Evolutionary conservation across 2,888 invertebrate genomes (phyloP).

Genomic region (Diabrotica balteata): DNA sequence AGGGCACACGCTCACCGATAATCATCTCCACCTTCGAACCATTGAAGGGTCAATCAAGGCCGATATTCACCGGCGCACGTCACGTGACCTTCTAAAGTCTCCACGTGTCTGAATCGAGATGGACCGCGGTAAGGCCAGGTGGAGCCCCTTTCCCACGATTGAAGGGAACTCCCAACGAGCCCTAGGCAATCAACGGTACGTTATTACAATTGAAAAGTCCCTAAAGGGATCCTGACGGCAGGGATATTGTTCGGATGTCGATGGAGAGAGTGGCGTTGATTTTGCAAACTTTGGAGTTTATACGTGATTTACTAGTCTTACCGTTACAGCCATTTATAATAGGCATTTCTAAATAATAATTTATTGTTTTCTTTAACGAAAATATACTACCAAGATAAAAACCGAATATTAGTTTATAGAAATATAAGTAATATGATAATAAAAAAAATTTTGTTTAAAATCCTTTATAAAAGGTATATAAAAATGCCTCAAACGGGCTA

Average conservation of each 20-base stretch:
- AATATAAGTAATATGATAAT: too few relatives aligned
- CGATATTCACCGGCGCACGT: conserved; percentile 54
- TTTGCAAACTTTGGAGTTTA: background rate
- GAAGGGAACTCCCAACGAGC: conserved; percentile 32
- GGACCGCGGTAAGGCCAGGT: conserved; percentile 49
- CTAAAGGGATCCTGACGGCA: conserved; percentile 18
- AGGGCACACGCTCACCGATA: conserved; percentile 50
- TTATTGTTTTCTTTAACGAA: too few relatives aligned
- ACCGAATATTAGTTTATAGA: too few relatives aligned
- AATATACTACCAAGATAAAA: too few relatives aligned
- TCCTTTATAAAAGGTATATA: too few relatives aligned
- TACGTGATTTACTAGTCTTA: background rate
- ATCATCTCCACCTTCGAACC: conserved; percentile 56
- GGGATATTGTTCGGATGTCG: background rate
- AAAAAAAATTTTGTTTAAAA: too few relatives aligned
- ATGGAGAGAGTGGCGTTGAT: background rate
- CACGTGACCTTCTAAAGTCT: conserved; percentile 50
- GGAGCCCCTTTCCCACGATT: conserved; percentile 52
- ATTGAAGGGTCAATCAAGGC: conserved; percentile 57
- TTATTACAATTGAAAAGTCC: conserved; percentile 48
- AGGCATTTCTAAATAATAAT: too few relatives aligned
- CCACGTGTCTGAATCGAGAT: conserved; percentile 46
- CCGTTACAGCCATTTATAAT: too few relatives aligned
- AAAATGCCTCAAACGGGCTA: too few relatives aligned
- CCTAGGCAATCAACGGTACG: conserved; percentile 48